Base-by-base conservation (phyloP, 1,140 invertebrate species). In the Drosophila suzukii region DNA sequence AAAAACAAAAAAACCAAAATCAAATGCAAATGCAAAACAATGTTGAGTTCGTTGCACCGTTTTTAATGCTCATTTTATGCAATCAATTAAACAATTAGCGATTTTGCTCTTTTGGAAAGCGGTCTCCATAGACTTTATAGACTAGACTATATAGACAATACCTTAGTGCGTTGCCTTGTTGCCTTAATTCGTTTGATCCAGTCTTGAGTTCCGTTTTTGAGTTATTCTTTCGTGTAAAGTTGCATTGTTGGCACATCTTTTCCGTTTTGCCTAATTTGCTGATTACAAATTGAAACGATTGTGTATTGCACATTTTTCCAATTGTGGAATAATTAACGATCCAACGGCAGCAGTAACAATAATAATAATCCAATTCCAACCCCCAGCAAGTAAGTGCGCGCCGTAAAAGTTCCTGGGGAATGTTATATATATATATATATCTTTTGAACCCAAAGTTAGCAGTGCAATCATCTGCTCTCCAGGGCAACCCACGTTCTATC, bases 171-270 rank as follows among this genome's bases (percentile, higher is more conserved):
- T 73, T 73, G 57, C 55, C 49, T 71, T 73, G 67, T 72, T 73
- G 70, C 70, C 56, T 73, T 73, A 36, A 51, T 73, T 72, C 58
- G 20, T 53, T 74, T 74, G 39, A 63, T 68, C 61, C 53, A 56
- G 59, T 62, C 60, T 71, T 66, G 47, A 67, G 72, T 75, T 75
- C 54, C 32, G 27, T 72, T 50, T 50, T 71, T 71, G 58, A 49
- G 56, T 71, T 74, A 17, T 15, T 41, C 55, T 56, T 75, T 39
- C n/a, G 39, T 73, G 56, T 73, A 73, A 63, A 56, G 58, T 75
- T 75, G 72, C 72, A 75, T 75, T 76, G 73, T 76, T 76, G 54
- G 55, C 73, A 76, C 73, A 75, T 76, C 49, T 66, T 76, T 76
- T 76, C 36, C 53, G 61, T 76, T 70, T 65, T 34, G 73, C 73